These are phyloP conservation scores for Temnopleurus reevesii DNA, from an alignment of 53 echinoderm and acorn worm species.

Conservation along the genomic window DNA sequence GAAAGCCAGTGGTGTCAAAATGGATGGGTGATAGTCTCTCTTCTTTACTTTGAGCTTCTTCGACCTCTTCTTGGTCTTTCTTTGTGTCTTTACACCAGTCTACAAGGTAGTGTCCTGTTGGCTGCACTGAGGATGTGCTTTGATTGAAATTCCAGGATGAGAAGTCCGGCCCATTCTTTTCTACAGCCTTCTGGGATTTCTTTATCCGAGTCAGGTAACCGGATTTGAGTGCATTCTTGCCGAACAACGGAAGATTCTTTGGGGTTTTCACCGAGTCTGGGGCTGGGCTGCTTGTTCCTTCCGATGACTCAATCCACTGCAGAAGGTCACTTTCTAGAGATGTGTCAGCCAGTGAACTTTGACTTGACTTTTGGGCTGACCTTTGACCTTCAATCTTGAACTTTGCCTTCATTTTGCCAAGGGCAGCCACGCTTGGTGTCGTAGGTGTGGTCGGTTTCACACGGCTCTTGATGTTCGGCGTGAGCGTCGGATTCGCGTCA, in stretches of 20 bases:
- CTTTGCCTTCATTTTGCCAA: slow-evolving; percentile 30
- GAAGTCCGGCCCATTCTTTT: slow-evolving; percentile 25
- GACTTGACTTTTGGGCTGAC: neutral
- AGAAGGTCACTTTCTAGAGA: slow-evolving; percentile 41
- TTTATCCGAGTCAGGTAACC: neutral
- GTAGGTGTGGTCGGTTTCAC: neutral
- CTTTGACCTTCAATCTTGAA: slow-evolving; percentile 13
- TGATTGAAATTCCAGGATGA: neutral
- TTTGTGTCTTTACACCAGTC: slow-evolving; percentile 52
- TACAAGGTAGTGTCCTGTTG: neutral
- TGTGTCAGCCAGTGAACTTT: slow-evolving; percentile 29
- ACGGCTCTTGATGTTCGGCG: slow-evolving; percentile 69
- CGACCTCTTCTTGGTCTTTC: neutral
- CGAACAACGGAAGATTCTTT: neutral
- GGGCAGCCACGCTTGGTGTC: neutral
- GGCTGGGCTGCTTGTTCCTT: neutral
- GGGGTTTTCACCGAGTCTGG: neutral
- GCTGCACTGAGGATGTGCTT: neutral
- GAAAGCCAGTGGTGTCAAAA: neutral
- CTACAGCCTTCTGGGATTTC: neutral
- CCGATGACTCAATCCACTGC: slow-evolving; percentile 44
- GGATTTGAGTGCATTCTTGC: neutral
- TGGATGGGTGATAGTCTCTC: neutral
- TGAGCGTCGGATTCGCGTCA: slow-evolving; percentile 78
- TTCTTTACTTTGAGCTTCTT: neutral